Percentiles rank a stretch among this genome's conserved stretches.
phyloP scores from a whole-genome alignment of 2,113 vertebrate species.

The Pelecanus crispus region DNA sequence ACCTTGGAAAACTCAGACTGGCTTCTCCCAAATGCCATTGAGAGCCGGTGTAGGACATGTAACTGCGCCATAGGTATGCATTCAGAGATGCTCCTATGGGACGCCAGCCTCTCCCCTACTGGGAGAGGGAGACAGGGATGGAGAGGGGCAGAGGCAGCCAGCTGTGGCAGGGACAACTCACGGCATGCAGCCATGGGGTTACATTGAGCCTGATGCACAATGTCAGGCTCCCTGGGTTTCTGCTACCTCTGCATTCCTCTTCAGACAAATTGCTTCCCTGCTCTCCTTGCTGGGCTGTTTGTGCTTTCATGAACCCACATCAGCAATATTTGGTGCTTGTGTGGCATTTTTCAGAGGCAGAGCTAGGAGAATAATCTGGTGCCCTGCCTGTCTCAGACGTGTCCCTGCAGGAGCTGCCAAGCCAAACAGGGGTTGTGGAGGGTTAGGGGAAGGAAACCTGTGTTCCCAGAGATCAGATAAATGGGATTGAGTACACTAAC shows the following conservation, averaged over 20 bases:
- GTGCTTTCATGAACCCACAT: background rate
- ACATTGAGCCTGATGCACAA: background rate
- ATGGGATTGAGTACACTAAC: background rate
- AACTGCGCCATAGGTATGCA: background rate
- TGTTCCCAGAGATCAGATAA: background rate
- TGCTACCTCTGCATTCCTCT: background rate
- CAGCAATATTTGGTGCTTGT: background rate
- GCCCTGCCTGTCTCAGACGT: background rate
- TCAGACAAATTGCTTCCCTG: background rate
- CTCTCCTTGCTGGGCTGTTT: background rate
- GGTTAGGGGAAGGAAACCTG: background rate
- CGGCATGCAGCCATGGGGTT: background rate
- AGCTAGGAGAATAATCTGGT: background rate
- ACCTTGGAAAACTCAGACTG: background rate
- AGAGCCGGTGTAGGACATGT: background rate
- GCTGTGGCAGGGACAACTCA: background rate
- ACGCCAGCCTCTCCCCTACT: rapidly evolving
- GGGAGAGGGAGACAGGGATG: background rate
- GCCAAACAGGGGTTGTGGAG: rapidly evolving
- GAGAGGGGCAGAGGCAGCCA: background rate
- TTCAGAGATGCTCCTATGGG: background rate
- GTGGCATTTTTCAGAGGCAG: background rate
- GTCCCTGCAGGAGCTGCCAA: background rate
- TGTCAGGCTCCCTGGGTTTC: background rate
- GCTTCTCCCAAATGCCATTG: background rate